Evolutionary conservation across 1,140 invertebrate genomes (phyloP), one percentile per base, ranked within the genome.

Genomic region (Paracyclopina nana): DNA sequence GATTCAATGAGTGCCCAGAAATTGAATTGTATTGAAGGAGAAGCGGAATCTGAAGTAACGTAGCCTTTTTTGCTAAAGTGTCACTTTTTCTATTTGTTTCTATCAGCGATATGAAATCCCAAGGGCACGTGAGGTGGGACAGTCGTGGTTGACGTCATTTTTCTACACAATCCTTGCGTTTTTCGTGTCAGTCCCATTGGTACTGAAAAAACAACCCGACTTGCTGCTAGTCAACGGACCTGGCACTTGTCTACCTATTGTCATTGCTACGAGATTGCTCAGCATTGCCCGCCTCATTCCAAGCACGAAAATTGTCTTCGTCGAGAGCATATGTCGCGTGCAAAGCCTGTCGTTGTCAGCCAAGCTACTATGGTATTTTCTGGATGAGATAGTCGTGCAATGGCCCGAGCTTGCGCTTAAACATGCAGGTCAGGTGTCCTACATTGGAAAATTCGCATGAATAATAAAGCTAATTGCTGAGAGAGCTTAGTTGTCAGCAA

Each of bases 1-100:
- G 34, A 38, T 38, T 20, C n/a, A 38, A 16, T 38, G n/a, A 38
- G 34, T 20, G 34, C 34, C 34, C 34, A 38, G 20, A 38, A 38
- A 9, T n/a, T 38, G 8, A 8, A n/a, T 20, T 20, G 20, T 5
- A 5, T 38, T 20, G 14, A 38, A n/a, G n/a, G n/a, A n/a, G n/a
- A n/a, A n/a, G n/a, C n/a, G n/a, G n/a, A n/a, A n/a, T n/a, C n/a
- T n/a, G n/a, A n/a, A n/a, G n/a, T n/a, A n/a, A n/a, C n/a, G n/a
- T n/a, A n/a, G n/a, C n/a, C n/a, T n/a, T n/a, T n/a, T n/a, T n/a
- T n/a, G n/a, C n/a, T n/a, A n/a, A n/a, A n/a, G n/a, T n/a, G n/a
- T n/a, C n/a, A n/a, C n/a, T n/a, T n/a, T n/a, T n/a, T n/a, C n/a
- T n/a, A n/a, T n/a, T 38, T 8, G n/a, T 38, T 2, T 16, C 2